Base-by-base conservation (phyloP, 2,888 invertebrate species). In the Drosophila nigricruria region DNA sequence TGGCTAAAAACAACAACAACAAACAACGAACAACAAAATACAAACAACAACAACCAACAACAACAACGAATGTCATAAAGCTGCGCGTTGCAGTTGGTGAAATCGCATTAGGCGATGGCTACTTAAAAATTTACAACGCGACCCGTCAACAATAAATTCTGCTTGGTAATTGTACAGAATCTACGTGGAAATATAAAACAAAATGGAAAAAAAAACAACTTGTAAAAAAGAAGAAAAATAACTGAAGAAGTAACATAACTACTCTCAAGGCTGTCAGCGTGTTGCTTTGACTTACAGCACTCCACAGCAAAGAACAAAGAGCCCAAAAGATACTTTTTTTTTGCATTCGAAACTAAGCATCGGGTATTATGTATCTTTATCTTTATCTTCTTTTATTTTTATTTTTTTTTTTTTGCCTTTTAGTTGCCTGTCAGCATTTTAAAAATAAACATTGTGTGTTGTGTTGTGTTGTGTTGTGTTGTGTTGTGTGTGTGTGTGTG, bases 111-210 rank as follows among this genome's bases (percentile, higher is more conserved):
- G 78, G 56, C 69, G 71, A 65, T 78, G 83, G 86, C 83, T 86
- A 86, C 81, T 83, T 83, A 85, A 81, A 82, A 86, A 83, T 86
- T 82, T 86, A 81, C 83, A 82, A 61, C 81, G 76, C 81, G 64
- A 63, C 59, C 69, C 74, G 74, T 70, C 68, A 43, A 73, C 73
- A 52, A 83, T 85, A 85, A 83, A 83, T 85, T 74, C 57, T 70
- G 81, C 69, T 53, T 69, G 74, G 81, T 86, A 83, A 84, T 86
- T 77, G 79, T 81, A 56, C 61, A 67, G 62, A 63, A 69, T 69
- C 53, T 43, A 58, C 50, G 30, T 58, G 56, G 45, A 69, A 71
- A 73, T 53, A 60, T 45, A 58, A 66, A 58, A 45, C 54, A 61
- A 34, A 47, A 63, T 57, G 45, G 40, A 40, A 30, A 34, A 36